phyloP scores from a whole-genome alignment of 2,113 vertebrate species.

The Phoenicopterus ruber region DNA sequence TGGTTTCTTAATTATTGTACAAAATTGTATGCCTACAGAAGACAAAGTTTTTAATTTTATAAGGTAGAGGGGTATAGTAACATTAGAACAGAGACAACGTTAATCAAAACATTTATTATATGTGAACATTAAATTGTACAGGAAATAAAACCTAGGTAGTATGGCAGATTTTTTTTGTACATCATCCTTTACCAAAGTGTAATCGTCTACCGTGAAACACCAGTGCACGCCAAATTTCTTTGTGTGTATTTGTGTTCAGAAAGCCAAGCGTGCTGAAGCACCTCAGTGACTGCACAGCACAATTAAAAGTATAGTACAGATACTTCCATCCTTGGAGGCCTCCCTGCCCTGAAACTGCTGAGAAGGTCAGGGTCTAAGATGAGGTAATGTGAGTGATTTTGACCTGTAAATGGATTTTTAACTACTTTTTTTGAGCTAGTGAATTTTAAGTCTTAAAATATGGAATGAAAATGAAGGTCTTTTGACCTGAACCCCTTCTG shows the following conservation, averaged over 20 bases:
- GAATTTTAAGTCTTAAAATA: neutral
- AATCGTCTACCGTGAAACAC: neutral
- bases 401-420: neutral
- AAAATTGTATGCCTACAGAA: neutral
- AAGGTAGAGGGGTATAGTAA: neutral
- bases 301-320: neutral
- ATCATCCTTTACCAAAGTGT: neutral
- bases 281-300: neutral
- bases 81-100: neutral
- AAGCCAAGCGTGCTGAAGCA: neutral
- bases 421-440: neutral
- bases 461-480: neutral
- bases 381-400: neutral
- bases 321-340: neutral
- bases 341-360: neutral
- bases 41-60: neutral
- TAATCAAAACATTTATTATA: neutral
- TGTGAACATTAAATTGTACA: neutral
- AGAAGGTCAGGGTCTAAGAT: neutral
- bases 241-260: neutral
- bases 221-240: neutral
- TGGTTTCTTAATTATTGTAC: neutral
- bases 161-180: neutral
- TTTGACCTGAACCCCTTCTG: neutral
- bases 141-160: neutral